Evolutionary conservation across 2,797 vertebrate species (phyloP).

Genomic region (Gymnopithys bicolor): DNA sequence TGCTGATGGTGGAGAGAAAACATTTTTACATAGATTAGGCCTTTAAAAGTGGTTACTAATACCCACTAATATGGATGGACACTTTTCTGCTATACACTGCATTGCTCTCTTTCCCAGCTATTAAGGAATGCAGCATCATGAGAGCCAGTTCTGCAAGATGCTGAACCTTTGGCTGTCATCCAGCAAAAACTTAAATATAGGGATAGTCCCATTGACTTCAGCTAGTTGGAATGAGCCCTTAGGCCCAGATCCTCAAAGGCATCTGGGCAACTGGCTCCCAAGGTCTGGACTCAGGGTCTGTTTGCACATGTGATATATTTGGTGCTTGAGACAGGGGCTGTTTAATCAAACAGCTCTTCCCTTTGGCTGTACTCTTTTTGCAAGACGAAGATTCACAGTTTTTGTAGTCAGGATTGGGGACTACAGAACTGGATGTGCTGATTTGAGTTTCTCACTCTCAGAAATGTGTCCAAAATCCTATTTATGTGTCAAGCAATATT

Average conservation of each 20-base stretch:
- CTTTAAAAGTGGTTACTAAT: slow-evolving; percentile 62
- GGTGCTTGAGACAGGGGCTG: background rate
- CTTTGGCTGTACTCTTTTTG: background rate
- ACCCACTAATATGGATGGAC: slow-evolving; percentile 19
- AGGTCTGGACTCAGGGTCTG: background rate
- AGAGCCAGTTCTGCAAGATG: slow-evolving; percentile 69
- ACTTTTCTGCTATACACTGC: slow-evolving; percentile 38
- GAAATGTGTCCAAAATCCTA: background rate
- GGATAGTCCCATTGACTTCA: slow-evolving; percentile 67
- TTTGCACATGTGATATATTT: slow-evolving; percentile 39
- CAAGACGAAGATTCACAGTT: background rate
- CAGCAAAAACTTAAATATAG: slow-evolving; percentile 70
- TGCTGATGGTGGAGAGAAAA: background rate
- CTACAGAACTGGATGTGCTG: background rate
- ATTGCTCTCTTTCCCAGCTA: slow-evolving; percentile 51
- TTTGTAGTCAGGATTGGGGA: background rate
- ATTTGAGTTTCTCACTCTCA: background rate
- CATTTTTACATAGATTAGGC: slow-evolving; percentile 38
- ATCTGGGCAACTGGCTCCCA: slow-evolving; percentile 58
- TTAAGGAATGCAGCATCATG: slow-evolving; percentile 60
- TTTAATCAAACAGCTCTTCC: background rate
- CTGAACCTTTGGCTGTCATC: slow-evolving; percentile 54
- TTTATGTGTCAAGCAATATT: background rate
- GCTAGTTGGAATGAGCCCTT: slow-evolving; percentile 69
- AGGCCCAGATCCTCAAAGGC: slow-evolving; percentile 63